Conservation (phyloP, 2,113 vertebrate species). For the Geococcyx californianus region DNA sequence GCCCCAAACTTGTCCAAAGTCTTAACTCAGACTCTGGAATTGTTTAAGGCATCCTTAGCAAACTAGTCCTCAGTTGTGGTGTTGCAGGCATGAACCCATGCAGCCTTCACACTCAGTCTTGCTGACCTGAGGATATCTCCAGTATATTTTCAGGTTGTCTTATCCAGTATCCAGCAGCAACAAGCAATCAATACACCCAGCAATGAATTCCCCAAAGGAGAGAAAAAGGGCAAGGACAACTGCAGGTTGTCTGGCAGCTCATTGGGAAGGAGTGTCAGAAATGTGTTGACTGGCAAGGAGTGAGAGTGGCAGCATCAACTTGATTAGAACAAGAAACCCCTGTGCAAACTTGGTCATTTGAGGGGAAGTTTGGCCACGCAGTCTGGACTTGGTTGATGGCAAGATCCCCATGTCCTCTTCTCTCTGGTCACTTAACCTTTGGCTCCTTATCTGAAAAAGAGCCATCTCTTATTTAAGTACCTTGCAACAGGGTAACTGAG, state of each 20-base stretch:
- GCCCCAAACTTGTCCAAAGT: not conserved
- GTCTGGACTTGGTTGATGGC: not conserved
- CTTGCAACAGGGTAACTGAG: not conserved
- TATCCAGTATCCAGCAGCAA: not conserved
- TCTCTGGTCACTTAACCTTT: not conserved
- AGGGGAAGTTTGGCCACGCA: not conserved
- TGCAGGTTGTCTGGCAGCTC: not conserved
- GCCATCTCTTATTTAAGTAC: not conserved
- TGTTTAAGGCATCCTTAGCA: not conserved
- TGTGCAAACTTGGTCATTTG: rapidly evolving
- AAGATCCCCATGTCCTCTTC: not conserved
- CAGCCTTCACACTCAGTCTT: not conserved
- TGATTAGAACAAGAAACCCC: not conserved
- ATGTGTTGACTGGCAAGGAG: not conserved
- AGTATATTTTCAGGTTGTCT: not conserved
- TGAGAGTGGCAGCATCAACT: not conserved
- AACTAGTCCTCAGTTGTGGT: not conserved
- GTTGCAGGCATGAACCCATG: not conserved
- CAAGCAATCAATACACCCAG: not conserved
- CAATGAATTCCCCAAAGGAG: not conserved
- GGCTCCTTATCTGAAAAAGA: not conserved
- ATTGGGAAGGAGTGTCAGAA: not conserved
- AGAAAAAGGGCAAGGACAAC: not conserved
- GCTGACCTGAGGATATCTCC: not conserved
- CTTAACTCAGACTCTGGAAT: not conserved